Evolutionary conservation across 2,797 vertebrate genomes (phyloP).

Genomic region (Scomberomorus guttatus): DNA sequence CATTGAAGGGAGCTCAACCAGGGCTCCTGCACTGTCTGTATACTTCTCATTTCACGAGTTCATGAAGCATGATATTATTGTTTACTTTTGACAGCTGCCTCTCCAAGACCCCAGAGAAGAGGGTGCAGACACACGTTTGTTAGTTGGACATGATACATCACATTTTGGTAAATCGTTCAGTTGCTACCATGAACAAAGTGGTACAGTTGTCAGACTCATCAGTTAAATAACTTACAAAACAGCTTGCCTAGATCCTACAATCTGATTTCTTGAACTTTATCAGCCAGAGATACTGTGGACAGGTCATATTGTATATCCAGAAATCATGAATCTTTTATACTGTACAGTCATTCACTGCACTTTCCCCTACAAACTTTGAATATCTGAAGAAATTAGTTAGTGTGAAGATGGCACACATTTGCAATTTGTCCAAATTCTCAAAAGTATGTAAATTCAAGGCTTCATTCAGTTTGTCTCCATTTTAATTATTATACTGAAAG

Average conservation of each 20-base stretch:
- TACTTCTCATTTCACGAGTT: slow-evolving; percentile 13
- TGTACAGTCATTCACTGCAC: background rate
- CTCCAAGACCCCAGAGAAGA: background rate
- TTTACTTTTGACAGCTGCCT: slow-evolving; percentile 19
- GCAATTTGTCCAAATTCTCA: background rate
- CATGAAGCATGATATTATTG: slow-evolving; percentile 26
- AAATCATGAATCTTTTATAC: background rate
- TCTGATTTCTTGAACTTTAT: background rate
- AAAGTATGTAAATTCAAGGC: background rate
- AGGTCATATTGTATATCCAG: background rate
- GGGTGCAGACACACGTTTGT: background rate
- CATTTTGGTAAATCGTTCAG: background rate
- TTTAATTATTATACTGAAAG: background rate
- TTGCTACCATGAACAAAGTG: too few species aligned
- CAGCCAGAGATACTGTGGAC: background rate
- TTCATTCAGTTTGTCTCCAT: background rate
- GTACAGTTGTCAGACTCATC: too few species aligned
- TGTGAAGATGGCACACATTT: background rate
- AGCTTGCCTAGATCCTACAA: background rate
- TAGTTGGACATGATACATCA: too few species aligned
- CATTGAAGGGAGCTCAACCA: slow-evolving; percentile 7
- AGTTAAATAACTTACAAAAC: background rate
- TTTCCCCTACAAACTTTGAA: background rate
- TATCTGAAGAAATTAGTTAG: background rate
- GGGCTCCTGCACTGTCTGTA: background rate